A percentile compares a stretch with the other conserved stretches of the same genome.
Evolutionary conservation across 2,888 invertebrate species (phyloP).

Genomic region (Eurois occulta): DNA sequence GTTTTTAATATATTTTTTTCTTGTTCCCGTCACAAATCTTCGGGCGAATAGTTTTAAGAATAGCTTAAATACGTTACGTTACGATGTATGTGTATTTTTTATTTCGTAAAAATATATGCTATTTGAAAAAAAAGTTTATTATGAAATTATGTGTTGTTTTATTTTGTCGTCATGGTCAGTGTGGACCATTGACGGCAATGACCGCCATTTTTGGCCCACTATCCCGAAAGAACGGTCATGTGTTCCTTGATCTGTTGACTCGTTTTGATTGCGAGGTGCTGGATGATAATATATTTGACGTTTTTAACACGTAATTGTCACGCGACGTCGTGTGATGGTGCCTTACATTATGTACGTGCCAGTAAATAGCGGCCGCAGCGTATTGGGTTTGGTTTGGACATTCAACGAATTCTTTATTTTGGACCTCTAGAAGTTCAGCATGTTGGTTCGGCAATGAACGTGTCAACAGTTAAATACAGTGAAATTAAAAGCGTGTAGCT

Average conservation of each 20-base stretch:
- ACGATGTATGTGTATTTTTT: slow-evolving; percentile 85
- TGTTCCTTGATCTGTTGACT: background rate
- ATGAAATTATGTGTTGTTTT: slow-evolving; percentile 76
- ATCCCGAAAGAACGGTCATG: background rate
- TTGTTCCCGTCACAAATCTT: slow-evolving; percentile 71
- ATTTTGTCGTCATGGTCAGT: slow-evolving; percentile 64
- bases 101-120: slow-evolving; percentile 87
- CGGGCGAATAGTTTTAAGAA: slow-evolving; percentile 73
- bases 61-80: slow-evolving; percentile 83
- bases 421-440: too few relatives aligned
- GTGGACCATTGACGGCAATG: background rate
- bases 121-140: slow-evolving; percentile 84
- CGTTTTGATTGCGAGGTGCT: background rate
- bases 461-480: too few relatives aligned
- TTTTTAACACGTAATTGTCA: background rate
- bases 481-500: too few relatives aligned
- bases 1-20: slow-evolving; percentile 61
- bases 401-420: too few relatives aligned
- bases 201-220: background rate
- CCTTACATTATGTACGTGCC: too few relatives aligned
- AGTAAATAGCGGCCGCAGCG: too few relatives aligned
- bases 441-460: too few relatives aligned
- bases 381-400: too few relatives aligned
- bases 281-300: too few relatives aligned
- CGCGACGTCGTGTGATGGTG: too few relatives aligned